Evolutionary conservation across 1,140 invertebrate species (phyloP), one percentile per base, ranked within the genome.

Genomic region (Cheumatopsyche charites): DNA sequence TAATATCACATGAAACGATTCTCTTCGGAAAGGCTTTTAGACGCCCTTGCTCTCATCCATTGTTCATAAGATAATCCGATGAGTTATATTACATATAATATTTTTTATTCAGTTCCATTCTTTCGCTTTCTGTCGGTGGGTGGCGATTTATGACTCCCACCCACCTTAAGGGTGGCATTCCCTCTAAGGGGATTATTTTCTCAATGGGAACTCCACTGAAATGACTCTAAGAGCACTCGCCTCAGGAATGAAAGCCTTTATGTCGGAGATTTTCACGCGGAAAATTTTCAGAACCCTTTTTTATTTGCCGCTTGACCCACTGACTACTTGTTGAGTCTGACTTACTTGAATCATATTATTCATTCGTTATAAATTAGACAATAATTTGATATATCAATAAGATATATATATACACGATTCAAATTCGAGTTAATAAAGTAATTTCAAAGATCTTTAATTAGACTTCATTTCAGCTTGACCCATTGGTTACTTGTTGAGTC

Each of bases 41-140:
- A 70, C 19, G 23, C 7, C 29, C 36, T 23, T 19, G 17, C 47
- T 29, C 65, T 72, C 67, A 75, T 72, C 70, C 70, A 72, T 72
- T 72, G 73, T 75, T 75, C 73, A 75, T 69, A 72, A 67, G 73
- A 71, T 74, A 70, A 74, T 74, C 73, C 58, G 66, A 70, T 66
- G 62, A 62, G 43, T 7, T 17, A 21, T 58, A 67, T 55, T 45
- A 65, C 67, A 21, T 49, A 52, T 49, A 47, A 66, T 63, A 61
- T 23, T 45, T 49, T 65, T 49, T 65, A 66, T 63, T 62, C 36
- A 42, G 42, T 62, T 7, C 6, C 41, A 17, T 15, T 13, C 45
- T 3, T 36, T 36, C 29, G 3, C 29, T 36, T 36, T 36, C 29
- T 36, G n/a, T n/a, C n/a, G n/a, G n/a, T 9, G 29, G 29, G 29